Percentiles rank a stretch among this genome's conserved stretches.
Evolutionary conservation across 2,797 vertebrate species (phyloP).

Genomic region (Urophycis tenuis): DNA sequence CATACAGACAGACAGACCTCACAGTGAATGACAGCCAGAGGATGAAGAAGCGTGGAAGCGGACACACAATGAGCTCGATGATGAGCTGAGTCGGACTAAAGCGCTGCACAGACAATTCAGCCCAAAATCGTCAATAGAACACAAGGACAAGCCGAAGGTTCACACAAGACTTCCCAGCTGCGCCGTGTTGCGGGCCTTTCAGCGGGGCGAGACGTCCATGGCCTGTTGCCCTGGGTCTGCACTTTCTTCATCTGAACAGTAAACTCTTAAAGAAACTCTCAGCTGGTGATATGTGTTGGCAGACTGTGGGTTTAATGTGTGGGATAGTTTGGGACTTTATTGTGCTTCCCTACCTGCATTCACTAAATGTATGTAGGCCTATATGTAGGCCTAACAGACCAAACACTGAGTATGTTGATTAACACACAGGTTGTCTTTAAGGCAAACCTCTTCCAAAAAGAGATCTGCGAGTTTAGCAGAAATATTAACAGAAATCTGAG

Average conservation of each 20-base stretch:
- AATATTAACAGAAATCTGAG: neutral
- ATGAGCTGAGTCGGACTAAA: slow-evolving; percentile 11
- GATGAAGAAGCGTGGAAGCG: slow-evolving; percentile 18
- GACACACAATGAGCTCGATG: neutral
- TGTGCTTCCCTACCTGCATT: slow-evolving; percentile 13
- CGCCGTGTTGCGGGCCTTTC: slow-evolving; percentile 12
- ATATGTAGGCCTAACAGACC: neutral
- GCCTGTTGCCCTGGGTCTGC: slow-evolving; percentile 12
- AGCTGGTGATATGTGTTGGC: slow-evolving; percentile 17
- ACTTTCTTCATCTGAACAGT: slow-evolving; percentile 10
- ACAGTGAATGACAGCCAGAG: slow-evolving; percentile 19
- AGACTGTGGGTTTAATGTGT: slow-evolving; percentile 17
- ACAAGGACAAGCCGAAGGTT: neutral
- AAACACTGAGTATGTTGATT: neutral
- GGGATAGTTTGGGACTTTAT: slow-evolving; percentile 14
- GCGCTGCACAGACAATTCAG: slow-evolving; percentile 11
- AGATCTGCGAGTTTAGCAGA: neutral
- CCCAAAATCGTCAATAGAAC: slow-evolving; percentile 5
- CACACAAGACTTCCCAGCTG: slow-evolving; percentile 5
- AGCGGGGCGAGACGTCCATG: slow-evolving; percentile 11
- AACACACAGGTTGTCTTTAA: neutral
- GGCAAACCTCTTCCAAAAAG: neutral
- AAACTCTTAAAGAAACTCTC: neutral
- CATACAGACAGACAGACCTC: too few species aligned
- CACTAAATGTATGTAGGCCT: too few species aligned